These are phyloP conservation scores for Phrynocephalus vlangalii DNA, from an alignment of 2,797 vertebrate genomes.

Conservation along the genomic window DNA sequence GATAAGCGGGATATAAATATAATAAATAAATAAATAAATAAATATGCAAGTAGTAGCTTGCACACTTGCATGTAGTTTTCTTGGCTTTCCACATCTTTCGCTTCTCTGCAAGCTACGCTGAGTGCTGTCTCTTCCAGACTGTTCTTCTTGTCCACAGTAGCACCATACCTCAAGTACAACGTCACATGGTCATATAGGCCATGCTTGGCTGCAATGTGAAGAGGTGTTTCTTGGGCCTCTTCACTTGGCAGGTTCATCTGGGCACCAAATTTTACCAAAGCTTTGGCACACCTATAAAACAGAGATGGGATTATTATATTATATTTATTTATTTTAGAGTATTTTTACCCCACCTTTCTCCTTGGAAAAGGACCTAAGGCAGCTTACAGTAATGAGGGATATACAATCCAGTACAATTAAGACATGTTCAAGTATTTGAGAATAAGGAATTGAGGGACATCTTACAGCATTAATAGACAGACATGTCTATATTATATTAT, in stretches of 20 bases:
- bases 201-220: slow-evolving; percentile 78
- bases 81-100: neutral
- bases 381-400: too few species aligned
- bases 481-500: neutral
- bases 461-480: too few species aligned
- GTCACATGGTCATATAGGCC: slow-evolving; percentile 72
- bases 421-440: too few species aligned
- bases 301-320: neutral
- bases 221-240: slow-evolving; percentile 67
- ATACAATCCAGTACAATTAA: too few species aligned
- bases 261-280: slow-evolving; percentile 78
- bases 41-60: slow-evolving; percentile 67
- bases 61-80: slow-evolving; percentile 68
- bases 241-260: slow-evolving; percentile 65
- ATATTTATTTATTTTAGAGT: too few species aligned
- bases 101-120: slow-evolving; percentile 67
- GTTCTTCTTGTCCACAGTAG: slow-evolving; percentile 65
- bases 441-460: too few species aligned
- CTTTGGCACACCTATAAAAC: slow-evolving; percentile 76
- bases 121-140: slow-evolving; percentile 73
- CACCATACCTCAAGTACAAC: slow-evolving; percentile 77
- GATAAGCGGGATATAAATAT: too few species aligned
- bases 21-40: too few species aligned
- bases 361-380: too few species aligned
- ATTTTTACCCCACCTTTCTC: too few species aligned